Evolutionary conservation across 2,888 invertebrate genomes (phyloP).

Genomic region (Pseudococcus viburni): DNA sequence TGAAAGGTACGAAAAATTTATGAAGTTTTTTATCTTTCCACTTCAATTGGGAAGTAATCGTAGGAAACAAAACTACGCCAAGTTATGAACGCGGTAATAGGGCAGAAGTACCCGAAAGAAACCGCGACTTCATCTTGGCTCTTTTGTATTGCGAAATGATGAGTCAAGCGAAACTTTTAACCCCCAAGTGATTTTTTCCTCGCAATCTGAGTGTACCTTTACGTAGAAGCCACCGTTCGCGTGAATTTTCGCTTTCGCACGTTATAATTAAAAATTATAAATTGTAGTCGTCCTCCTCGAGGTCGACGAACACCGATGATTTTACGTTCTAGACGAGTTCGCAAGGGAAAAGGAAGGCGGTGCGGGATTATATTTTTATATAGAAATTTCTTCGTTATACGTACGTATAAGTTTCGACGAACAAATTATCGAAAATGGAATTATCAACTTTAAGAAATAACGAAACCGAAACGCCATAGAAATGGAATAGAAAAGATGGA

Average conservation of each 20-base stretch:
- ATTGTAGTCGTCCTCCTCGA: neutral
- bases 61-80: constrained; percentile 54
- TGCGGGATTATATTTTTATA: neutral
- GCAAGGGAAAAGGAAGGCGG: neutral
- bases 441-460: neutral
- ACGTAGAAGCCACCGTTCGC: no score
- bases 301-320: neutral
- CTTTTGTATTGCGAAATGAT: constrained; percentile 44
- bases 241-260: neutral
- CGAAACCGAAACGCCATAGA: neutral
- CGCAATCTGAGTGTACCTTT: neutral
- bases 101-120: constrained; percentile 37
- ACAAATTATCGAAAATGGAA: constrained; percentile 31
- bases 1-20: constrained; percentile 64
- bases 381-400: neutral
- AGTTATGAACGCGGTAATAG: constrained; percentile 17
- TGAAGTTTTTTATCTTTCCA: constrained; percentile 65
- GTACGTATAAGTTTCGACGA: neutral
- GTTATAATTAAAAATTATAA: constrained; percentile 44
- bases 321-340: neutral
- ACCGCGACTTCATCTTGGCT: constrained; percentile 47
- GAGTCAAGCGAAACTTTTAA: constrained; percentile 54
- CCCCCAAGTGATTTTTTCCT: neutral
- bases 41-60: constrained; percentile 65
- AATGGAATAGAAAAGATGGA: neutral